phyloP scores from a whole-genome alignment of 1,140 invertebrate species.

The Aradophagus sp. region DNA sequence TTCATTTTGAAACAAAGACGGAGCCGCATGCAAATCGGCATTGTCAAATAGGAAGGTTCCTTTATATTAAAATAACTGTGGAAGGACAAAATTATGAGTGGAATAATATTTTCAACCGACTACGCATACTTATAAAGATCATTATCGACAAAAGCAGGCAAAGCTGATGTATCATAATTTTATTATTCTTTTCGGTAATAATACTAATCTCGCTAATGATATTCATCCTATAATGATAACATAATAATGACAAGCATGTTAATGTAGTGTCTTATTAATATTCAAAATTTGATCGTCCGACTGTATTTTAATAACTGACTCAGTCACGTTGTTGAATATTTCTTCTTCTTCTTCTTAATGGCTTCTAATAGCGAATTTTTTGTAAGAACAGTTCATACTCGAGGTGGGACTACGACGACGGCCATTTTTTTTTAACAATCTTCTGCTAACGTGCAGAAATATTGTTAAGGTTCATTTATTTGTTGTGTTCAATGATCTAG shows the following conservation, averaged over 20 bases:
- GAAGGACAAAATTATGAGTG: constrained; percentile 37
- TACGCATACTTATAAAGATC: constrained; percentile 72
- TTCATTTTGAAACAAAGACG: constrained; percentile 62
- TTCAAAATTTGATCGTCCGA: constrained; percentile 16
- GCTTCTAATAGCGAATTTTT: no score
- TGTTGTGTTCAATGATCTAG: no score
- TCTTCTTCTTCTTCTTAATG: no score
- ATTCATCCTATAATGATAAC: constrained; percentile 31
- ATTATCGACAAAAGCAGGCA: constrained; percentile 58
- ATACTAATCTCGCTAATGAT: constrained; percentile 5
- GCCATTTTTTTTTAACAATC: no score
- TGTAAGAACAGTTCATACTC: no score
- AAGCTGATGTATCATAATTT: constrained; percentile 38
- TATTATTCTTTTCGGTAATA: constrained; percentile 22
- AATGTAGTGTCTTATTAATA: constrained; percentile 37
- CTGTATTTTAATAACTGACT: no score
- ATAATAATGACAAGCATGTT: constrained; percentile 16
- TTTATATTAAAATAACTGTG: constrained; percentile 40
- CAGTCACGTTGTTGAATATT: no score
- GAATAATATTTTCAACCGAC: constrained; percentile 63
- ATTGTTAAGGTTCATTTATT: no score
- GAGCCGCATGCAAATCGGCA: constrained; percentile 65
- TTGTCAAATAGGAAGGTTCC: constrained; percentile 63
- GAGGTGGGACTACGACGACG: no score
- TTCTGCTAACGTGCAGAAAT: no score